Evolutionary conservation across 1,140 invertebrate genomes (phyloP), one percentile per base, ranked within the genome.

Genomic region (Brachionus angularis): DNA sequence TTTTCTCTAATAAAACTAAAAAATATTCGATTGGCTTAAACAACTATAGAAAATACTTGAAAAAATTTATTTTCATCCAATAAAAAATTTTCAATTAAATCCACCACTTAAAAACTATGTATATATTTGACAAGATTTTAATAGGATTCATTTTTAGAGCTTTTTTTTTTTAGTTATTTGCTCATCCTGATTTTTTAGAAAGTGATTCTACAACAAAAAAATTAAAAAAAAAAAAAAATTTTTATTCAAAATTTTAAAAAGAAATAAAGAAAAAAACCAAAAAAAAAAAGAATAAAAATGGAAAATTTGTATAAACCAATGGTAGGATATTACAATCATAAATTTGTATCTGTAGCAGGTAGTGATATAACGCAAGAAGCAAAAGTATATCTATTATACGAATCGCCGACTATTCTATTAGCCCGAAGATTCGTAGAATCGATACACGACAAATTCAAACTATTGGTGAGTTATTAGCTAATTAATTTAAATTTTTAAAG

Each of bases 171-270:
- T 39, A 2, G 53, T 31, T 39, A 58, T 58, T 58, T 58, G 53
- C 33, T 58, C 53, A 58, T 58, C 53, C 53, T 58, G 53, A 58
- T 39, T 58, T 58, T 58, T 58, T 23, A 31, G 53, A 58, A 58
- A n/a, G n/a, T n/a, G n/a, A n/a, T n/a, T n/a, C n/a, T n/a, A n/a
- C 18, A 31, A 39, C 16, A 52, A 52, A 52, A 29, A 29, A 29
- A 23, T 34, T 1, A 23, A 55, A 55, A 55, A 55, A 55, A 55
- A 33, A 31, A 33, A 55, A 55, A 55, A 16, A 16, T 39, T 58
- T 58, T 39, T 58, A 23, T 58, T 53, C n/a, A n/a, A n/a, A n/a
- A n/a, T n/a, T n/a, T n/a, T n/a, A n/a, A n/a, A n/a, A n/a, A n/a
- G n/a, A n/a, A n/a, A n/a, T n/a, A n/a, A n/a, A n/a, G n/a, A n/a